Evolutionary conservation across 2,797 vertebrate species (phyloP).

Genomic region (Adelosebastes latens): DNA sequence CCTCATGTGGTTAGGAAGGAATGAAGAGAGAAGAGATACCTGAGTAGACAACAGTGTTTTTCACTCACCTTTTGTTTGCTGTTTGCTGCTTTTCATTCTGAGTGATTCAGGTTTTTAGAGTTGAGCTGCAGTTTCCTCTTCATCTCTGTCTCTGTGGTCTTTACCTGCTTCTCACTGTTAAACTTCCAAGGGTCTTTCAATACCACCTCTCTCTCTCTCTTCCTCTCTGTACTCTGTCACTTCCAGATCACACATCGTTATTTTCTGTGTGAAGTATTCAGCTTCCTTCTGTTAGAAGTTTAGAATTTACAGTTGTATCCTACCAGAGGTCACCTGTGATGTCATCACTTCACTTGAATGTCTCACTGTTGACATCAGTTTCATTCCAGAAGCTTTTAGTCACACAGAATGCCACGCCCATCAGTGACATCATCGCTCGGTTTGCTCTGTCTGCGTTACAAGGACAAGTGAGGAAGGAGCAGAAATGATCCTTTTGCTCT

Average conservation of each 20-base stretch:
- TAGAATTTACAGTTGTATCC: not conserved
- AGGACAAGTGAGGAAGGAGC: not conserved
- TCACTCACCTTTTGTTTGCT: not conserved
- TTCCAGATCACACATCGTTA: too few species aligned
- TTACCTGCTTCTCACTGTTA: not conserved
- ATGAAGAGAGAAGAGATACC: not conserved
- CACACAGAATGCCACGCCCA: not conserved
- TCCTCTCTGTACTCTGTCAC: too few species aligned
- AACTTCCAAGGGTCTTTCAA: not conserved
- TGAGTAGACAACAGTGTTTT: not conserved
- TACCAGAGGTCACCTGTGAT: not conserved
- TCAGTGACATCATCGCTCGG: not conserved
- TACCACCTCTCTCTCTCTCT: not conserved
- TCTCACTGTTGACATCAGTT: not conserved
- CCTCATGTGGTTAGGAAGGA: not conserved
- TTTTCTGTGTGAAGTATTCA: not conserved
- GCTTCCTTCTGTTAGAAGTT: not conserved
- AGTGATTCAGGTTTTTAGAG: not conserved
- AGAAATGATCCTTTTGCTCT: not conserved
- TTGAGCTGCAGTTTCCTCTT: not conserved
- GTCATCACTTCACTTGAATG: not conserved
- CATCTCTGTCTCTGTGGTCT: not conserved
- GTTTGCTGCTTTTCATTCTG: not conserved
- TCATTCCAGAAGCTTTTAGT: not conserved
- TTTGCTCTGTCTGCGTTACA: not conserved